A percentile compares a stretch with the other conserved stretches of the same genome.
Evolutionary conservation across 1,140 invertebrate species (phyloP).

Genomic region (Drosophila albomicans): DNA sequence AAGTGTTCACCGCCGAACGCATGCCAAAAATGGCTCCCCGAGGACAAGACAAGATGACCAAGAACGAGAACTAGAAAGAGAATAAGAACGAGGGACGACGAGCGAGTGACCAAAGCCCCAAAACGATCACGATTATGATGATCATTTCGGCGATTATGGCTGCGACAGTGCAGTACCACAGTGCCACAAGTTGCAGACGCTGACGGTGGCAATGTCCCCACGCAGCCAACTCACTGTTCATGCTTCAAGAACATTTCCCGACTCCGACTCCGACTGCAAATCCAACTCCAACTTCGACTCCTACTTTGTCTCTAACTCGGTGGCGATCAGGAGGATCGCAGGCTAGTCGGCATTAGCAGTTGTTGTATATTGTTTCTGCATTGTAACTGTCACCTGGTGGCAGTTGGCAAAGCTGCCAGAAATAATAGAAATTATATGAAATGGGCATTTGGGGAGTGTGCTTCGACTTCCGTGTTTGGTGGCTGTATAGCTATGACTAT

Average conservation of each 20-base stretch:
- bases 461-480: constrained; percentile 71
- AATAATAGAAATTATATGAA: constrained; percentile 83
- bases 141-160: constrained; percentile 68
- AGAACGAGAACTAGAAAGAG: constrained; percentile 1
- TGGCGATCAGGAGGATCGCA: constrained; percentile 37
- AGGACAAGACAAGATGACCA: constrained; percentile 66
- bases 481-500: neutral
- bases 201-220: constrained; percentile 64
- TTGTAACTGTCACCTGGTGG: constrained; percentile 80
- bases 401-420: constrained; percentile 75
- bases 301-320: constrained; percentile 13
- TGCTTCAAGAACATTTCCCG: constrained; percentile 33
- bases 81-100: constrained; percentile 49
- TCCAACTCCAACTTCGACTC: neutral
- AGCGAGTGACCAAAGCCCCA: constrained; percentile 39
- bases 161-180: constrained; percentile 31
- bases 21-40: constrained; percentile 77
- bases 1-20: constrained; percentile 77
- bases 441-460: constrained; percentile 79
- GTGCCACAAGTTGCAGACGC: constrained; percentile 48
- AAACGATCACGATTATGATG: constrained; percentile 80
- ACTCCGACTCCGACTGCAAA: neutral
- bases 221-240: constrained; percentile 30
- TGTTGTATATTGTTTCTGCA: constrained; percentile 78
- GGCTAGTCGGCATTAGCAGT: constrained; percentile 42